phyloP scores from a whole-genome alignment of 92 coral and sea anemone species.

The Chrysogorgia sp. region DNA sequence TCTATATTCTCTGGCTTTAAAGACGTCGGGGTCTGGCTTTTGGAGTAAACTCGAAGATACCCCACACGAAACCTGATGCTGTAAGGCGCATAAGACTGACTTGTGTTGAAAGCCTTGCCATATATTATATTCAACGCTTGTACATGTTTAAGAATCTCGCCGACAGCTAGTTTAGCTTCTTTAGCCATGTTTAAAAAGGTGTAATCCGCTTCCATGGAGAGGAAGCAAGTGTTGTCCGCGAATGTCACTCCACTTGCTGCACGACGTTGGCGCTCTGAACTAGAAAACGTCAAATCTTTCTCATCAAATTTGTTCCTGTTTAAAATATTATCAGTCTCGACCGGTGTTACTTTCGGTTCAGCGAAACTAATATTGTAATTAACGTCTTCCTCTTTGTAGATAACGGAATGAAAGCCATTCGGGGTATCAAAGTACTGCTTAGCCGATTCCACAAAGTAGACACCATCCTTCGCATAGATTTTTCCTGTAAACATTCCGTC shows the following conservation, averaged over 20 bases:
- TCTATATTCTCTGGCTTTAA: conserved; percentile 74
- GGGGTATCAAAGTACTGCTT: conserved; percentile 70
- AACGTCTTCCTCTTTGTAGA: conserved; percentile 80
- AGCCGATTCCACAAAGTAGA: conserved; percentile 87
- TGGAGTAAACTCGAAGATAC: conserved; percentile 67
- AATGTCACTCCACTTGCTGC: conserved; percentile 56
- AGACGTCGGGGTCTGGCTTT: conserved; percentile 54
- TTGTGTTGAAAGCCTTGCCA: conserved; percentile 65
- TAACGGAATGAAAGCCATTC: conserved; percentile 83
- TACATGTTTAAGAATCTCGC: conserved; percentile 76
- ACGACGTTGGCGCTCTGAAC: conserved; percentile 12
- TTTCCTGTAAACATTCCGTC: conserved; percentile 90
- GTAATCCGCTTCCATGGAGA: conserved; percentile 80
- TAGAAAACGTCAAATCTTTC: background rate
- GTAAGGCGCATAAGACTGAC: conserved; percentile 61
- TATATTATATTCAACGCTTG: conserved; percentile 81
- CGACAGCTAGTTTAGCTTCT: conserved; percentile 71
- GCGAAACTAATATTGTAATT: conserved; percentile 59
- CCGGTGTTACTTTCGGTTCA: conserved; percentile 40
- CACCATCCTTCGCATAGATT: conserved; percentile 68
- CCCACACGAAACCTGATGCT: conserved; percentile 84
- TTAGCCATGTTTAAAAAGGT: conserved; percentile 74
- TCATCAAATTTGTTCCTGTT: background rate
- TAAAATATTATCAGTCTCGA: conserved; percentile 39
- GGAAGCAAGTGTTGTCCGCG: conserved; percentile 68